Percentiles rank a stretch among this genome's conserved stretches.
Conservation (phyloP, 2,113 vertebrate species). For the Picathartes gymnocephalus region DNA sequence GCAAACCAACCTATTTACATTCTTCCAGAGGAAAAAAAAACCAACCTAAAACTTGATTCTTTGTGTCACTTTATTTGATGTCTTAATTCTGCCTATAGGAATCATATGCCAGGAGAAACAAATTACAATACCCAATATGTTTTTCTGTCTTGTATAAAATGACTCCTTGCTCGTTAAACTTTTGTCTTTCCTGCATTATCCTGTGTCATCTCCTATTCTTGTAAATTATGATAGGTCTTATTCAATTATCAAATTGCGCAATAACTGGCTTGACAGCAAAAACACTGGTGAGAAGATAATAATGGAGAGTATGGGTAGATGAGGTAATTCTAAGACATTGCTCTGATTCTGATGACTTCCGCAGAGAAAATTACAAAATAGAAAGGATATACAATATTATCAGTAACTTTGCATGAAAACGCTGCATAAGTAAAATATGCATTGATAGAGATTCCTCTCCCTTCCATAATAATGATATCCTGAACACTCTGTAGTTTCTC, state of each 20-base stretch:
- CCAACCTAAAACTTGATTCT: neutral
- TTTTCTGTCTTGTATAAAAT: neutral
- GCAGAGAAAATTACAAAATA: neutral
- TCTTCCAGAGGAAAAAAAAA: neutral
- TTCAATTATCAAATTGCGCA: neutral
- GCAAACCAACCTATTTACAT: neutral
- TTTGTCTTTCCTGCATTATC: neutral
- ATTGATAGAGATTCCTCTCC: neutral
- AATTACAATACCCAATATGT: too few species aligned
- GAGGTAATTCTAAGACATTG: neutral
- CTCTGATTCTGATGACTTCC: neutral
- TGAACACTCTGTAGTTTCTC: neutral
- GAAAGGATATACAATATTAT: neutral
- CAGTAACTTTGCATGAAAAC: neutral
- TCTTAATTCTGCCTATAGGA: neutral
- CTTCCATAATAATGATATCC: neutral
- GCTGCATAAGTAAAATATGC: neutral
- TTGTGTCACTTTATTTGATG: neutral
- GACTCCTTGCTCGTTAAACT: neutral
- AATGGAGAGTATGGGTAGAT: neutral
- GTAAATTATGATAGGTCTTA: neutral
- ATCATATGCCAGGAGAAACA: neutral
- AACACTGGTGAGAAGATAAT: neutral
- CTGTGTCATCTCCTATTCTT: neutral
- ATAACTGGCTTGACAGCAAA: neutral